Percentiles rank a stretch among this genome's conserved stretches.
Evolutionary conservation across 2,797 vertebrate genomes (phyloP).

Genomic region (Mionectes olivaceus): DNA sequence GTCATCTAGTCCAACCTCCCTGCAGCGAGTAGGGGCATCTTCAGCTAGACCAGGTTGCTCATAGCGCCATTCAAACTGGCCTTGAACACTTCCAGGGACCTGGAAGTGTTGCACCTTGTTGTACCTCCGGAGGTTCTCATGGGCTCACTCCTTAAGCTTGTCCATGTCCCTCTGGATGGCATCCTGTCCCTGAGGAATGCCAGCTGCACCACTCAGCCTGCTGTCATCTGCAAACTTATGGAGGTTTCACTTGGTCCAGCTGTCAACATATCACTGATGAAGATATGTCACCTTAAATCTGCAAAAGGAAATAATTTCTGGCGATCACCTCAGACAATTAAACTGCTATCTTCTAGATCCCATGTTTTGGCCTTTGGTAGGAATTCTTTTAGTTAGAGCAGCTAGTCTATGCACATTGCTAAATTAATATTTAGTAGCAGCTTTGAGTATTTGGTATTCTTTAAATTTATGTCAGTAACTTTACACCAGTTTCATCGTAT

Average conservation of each 20-base stretch:
- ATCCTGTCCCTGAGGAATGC: neutral
- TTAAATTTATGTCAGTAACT: neutral
- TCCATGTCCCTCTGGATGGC: neutral
- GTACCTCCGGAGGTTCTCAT: neutral
- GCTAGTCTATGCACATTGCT: neutral
- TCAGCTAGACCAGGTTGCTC: neutral
- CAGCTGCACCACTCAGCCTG: neutral
- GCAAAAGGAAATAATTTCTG: neutral
- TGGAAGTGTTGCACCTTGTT: neutral
- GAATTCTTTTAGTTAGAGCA: neutral
- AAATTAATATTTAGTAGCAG: neutral
- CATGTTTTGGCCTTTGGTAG: neutral
- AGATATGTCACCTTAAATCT: neutral
- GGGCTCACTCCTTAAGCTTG: neutral
- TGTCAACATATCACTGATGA: neutral
- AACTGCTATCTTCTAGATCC: neutral
- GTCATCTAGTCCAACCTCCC: neutral
- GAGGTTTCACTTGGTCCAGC: neutral
- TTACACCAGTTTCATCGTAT: neutral
- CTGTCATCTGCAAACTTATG: neutral
- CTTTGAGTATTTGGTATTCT: neutral
- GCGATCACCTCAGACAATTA: neutral
- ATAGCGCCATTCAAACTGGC: neutral
- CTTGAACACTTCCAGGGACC: neutral
- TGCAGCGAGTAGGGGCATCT: neutral